Evolutionary conservation across 2,888 invertebrate genomes (phyloP).

Genomic region (Chymomyza caudatula): DNA sequence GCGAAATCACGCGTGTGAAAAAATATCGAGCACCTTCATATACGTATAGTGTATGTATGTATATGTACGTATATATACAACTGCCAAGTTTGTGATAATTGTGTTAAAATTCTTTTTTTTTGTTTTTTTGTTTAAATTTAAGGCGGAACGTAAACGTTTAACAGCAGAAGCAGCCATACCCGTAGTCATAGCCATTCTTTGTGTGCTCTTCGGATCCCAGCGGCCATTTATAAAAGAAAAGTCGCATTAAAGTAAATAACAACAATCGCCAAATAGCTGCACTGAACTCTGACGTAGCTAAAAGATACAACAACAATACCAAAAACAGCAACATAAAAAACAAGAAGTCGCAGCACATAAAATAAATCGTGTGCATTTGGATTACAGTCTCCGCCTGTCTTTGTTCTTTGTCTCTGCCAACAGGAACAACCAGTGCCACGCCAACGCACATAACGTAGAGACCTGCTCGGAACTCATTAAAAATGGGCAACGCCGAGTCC

Average conservation of each 20-base stretch:
- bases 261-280: conserved; percentile 25
- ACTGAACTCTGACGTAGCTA: neutral
- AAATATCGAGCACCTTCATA: conserved; percentile 4
- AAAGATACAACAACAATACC: conserved; percentile 1
- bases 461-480: conserved; percentile 44
- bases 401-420: conserved; percentile 40
- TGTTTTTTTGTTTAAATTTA: conserved; percentile 37
- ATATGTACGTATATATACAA: conserved; percentile 14
- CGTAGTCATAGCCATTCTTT: conserved; percentile 32
- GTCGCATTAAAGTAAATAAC: conserved; percentile 57
- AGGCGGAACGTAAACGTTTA: conserved; percentile 18
- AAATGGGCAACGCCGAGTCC: conserved; percentile 75
- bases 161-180: conserved; percentile 13
- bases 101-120: conserved; percentile 20
- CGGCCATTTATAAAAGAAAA: conserved; percentile 33
- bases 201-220: conserved; percentile 30
- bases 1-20: conserved; percentile 61
- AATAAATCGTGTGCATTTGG: conserved; percentile 40
- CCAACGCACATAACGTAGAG: neutral
- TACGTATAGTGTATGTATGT: conserved; percentile 14
- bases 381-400: conserved; percentile 38
- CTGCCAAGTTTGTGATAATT: neutral
- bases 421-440: neutral
- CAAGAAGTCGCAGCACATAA: conserved; percentile 21
- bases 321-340: conserved; percentile 22